Evolutionary conservation across 2,888 invertebrate species (phyloP), one percentile per base, ranked within the genome.

Genomic region (Rhingia rostrata): DNA sequence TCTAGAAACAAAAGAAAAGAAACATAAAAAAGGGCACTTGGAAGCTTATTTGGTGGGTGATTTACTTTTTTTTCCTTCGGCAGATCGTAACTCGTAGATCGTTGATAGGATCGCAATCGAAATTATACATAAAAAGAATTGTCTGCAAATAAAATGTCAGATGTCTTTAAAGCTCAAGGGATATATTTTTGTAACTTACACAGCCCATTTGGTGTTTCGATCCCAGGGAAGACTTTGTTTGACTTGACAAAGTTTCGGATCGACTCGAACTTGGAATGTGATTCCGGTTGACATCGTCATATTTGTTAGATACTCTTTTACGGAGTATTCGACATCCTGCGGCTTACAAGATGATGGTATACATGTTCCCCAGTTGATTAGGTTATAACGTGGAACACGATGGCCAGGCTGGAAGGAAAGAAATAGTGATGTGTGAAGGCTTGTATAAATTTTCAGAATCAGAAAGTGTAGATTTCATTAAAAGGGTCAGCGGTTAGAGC

Each of bases 351-450:
- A 92, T 4, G 93, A 92, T 2, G 95, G 95, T n/a, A 94, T 92
- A 88, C 95, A 95, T 10, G 95, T 88, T 3, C 93, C 95, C 95
- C 95, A 95, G 86, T 94, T 94, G 60, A 95, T 92, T 12, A 93
- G 93, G 4, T 94, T 94, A 87, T 93, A 95, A 83, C 94, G 92
- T 0, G 95, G 95, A 6, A 95, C 94, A 81, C 95, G 92, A 89
- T 95, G 95, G 5, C 95, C 95, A 53, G 95, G 94, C 95, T 95
- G 88, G 7, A 79, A 45, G 35, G 45, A 41, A 49, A 30, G 0
- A 12, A 35, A 49, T 58, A 64, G 10, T 53, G 4, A 66, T 66
- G 12, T 4, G 7, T 41, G 41, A 41, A 41, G 41, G 41, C 1
- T 41, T 41, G 3, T 41, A 2, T 1, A 41, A 22, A 22, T 22